Conservation (phyloP, 1,140 invertebrate species). For the Anoplolepis gracilipes region DNA sequence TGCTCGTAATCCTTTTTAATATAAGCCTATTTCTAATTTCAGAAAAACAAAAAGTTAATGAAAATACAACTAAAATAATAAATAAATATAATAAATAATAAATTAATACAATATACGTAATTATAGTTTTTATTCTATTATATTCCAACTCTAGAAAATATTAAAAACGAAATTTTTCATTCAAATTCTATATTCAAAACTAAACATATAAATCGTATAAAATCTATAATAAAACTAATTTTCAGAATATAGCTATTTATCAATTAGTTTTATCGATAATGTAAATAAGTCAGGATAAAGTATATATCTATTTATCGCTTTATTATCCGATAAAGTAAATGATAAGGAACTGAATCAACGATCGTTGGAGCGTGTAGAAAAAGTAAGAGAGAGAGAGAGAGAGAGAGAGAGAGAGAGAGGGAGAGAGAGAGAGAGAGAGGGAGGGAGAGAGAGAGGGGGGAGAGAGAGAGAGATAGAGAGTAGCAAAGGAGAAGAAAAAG, state of each 20-base stretch:
- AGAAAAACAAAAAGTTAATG: neutral
- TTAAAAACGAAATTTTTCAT: too few species aligned
- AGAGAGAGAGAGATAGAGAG: too few species aligned
- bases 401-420: too few species aligned
- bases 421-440: too few species aligned
- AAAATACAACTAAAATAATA: neutral
- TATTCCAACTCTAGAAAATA: too few species aligned
- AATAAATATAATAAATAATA: too few species aligned
- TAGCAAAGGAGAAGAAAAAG: too few species aligned
- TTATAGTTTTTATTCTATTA: neutral
- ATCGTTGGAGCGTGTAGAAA: neutral
- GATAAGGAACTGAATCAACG: conserved; percentile 43
- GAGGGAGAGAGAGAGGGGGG: neutral
- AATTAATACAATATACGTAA: neutral
- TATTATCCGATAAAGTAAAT: conserved; percentile 39
- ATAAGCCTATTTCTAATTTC: neutral
- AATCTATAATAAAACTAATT: neutral
- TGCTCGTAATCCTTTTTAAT: neutral
- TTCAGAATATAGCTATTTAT: neutral
- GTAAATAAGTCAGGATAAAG: neutral
- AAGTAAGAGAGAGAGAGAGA: neutral
- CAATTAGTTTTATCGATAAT: neutral
- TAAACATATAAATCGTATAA: too few species aligned
- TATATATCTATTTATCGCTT: neutral
- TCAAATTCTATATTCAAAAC: too few species aligned